Evolutionary conservation across 2,113 vertebrate genomes (phyloP).

Genomic region (Dicaeum eximium): DNA sequence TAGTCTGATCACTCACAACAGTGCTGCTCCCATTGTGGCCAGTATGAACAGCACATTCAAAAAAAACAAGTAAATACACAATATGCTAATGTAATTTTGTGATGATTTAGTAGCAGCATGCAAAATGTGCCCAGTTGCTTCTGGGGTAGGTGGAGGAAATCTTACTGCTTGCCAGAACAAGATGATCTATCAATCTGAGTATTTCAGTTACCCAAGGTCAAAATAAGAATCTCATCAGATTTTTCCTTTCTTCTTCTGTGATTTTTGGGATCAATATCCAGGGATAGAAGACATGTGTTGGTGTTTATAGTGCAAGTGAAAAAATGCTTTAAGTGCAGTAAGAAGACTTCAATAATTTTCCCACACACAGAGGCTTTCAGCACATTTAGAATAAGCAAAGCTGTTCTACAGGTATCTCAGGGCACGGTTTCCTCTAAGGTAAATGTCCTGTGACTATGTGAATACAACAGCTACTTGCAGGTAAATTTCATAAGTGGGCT

Average conservation of each 20-base stretch:
- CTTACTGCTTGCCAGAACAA: not conserved
- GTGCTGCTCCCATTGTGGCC: not conserved
- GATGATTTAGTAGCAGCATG: conserved; percentile 7
- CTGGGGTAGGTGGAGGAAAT: not conserved
- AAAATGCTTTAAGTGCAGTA: not conserved
- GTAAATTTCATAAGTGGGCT: not conserved
- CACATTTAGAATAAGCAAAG: not conserved
- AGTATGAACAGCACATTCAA: not conserved
- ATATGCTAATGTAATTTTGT: conserved; percentile 37
- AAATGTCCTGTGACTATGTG: not conserved
- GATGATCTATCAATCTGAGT: not conserved
- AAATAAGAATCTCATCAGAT: not conserved
- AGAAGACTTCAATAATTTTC: not conserved
- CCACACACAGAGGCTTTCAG: not conserved
- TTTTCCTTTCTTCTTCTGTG: not conserved
- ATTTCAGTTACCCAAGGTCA: not conserved
- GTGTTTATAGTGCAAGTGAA: not conserved
- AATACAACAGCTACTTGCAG: not conserved
- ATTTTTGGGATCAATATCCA: not conserved
- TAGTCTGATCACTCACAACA: not conserved
- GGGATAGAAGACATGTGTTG: not conserved
- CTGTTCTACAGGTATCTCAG: not conserved
- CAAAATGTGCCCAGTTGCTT: not conserved
- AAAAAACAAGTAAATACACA: conserved; percentile 9
- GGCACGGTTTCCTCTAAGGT: not conserved